These are phyloP conservation scores for Yasuhikotakia modesta DNA, from an alignment of 2,797 vertebrate genomes.

Conservation along the genomic window DNA sequence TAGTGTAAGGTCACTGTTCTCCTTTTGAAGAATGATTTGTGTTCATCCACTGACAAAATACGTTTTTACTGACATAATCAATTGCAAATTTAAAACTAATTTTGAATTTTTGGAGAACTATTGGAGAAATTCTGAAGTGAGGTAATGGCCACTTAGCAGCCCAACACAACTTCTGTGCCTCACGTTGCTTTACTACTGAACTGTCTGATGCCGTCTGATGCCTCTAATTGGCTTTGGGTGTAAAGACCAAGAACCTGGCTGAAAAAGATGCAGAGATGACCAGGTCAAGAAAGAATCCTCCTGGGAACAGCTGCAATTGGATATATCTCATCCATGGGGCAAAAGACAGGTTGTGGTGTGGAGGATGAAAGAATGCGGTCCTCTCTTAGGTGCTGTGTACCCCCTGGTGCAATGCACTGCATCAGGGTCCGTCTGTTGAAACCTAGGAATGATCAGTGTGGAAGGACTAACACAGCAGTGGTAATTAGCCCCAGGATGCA, in stretches of 20 bases:
- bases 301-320: constrained; percentile 15
- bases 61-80: neutral
- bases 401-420: constrained; percentile 61
- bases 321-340: neutral
- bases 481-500: constrained; percentile 81
- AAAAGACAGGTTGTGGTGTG: constrained; percentile 15
- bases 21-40: neutral
- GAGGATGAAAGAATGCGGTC: neutral
- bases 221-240: constrained; percentile 30
- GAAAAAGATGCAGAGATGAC: constrained; percentile 9
- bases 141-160: constrained; percentile 10
- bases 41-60: neutral
- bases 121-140: constrained; percentile 9
- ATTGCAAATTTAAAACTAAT: neutral
- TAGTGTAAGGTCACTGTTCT: neutral
- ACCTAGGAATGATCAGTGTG: constrained; percentile 73
- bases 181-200: constrained; percentile 3
- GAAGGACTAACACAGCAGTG: constrained; percentile 74
- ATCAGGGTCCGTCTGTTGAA: constrained; percentile 79
- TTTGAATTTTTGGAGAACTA: neutral
- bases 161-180: neutral
- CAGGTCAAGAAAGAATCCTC: constrained; percentile 35
- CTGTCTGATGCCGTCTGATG: neutral
- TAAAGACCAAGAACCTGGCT: constrained; percentile 21
- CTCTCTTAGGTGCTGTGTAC: constrained; percentile 60